Evolutionary conservation across 2,113 vertebrate species (phyloP).

Genomic region (Boulengeromyrus knoepffleri): DNA sequence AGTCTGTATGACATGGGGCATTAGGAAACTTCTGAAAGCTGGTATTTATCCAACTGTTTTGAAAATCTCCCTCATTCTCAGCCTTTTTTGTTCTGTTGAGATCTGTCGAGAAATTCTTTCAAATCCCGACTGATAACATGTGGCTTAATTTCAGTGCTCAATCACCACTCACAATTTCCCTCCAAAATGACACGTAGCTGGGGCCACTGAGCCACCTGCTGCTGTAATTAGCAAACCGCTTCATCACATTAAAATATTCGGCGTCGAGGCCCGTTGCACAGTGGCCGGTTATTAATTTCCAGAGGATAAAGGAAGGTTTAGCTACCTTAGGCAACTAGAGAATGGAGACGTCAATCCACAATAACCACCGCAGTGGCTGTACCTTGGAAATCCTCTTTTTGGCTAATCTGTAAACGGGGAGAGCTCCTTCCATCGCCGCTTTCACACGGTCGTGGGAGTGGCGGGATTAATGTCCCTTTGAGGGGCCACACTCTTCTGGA

Average conservation of each 20-base stretch:
- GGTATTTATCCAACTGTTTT: not conserved
- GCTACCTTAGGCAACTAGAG: conserved; percentile 36
- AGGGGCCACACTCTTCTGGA: conserved; percentile 41
- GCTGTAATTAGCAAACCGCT: conserved; percentile 22
- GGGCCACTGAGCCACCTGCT: conserved; percentile 26
- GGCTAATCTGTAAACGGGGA: conserved; percentile 4
- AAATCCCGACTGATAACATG: not conserved
- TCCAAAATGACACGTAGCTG: conserved; percentile 4
- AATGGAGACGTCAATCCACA: conserved; percentile 38
- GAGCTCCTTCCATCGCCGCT: not conserved
- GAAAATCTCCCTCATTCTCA: not conserved
- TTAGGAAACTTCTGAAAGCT: not conserved
- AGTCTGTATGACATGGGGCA: not conserved
- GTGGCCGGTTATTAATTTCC: conserved; percentile 41
- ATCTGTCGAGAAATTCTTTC: not conserved
- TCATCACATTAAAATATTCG: conserved; percentile 11
- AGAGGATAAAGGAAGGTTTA: conserved; percentile 23
- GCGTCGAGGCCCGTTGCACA: conserved; percentile 31
- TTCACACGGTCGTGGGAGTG: not conserved
- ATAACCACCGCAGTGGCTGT: conserved; percentile 32
- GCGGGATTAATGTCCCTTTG: conserved; percentile 41
- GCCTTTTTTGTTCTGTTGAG: not conserved
- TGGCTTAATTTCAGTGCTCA: not conserved
- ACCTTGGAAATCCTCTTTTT: conserved; percentile 31
- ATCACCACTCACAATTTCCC: not conserved